Evolutionary conservation across 1,140 invertebrate genomes (phyloP), one percentile per base, ranked within the genome.

Genomic region (Tetragonula clypearis): DNA sequence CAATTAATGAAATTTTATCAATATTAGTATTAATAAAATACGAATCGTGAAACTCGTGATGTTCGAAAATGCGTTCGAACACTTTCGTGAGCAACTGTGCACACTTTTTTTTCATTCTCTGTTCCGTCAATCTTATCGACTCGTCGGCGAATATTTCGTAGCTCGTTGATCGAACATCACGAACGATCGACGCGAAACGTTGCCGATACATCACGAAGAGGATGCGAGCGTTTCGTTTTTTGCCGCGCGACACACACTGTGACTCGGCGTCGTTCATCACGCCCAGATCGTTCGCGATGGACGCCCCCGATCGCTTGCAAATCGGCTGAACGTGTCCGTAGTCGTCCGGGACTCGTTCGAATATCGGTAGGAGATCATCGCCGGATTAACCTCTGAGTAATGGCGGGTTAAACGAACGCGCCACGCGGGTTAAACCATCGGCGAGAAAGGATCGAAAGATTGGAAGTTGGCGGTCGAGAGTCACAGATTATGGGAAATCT

Each of bases 221-320:
- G 72, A 74, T n/a, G 79, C 35, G 53, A 53, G 87, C 85, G 88
- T 89, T 84, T 78, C 60, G 84, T 90, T 90, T 90, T 49, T 90
- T 90, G 82, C 88, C 69, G 72, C 74, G 80, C 84, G 87, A 84
- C 86, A 75, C 80, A 72, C 77, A 68, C n/a, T 8, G 41, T 49
- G 19, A 17, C 30, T 72, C 73, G 74, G 55, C 84, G 85, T 89
- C 89, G 88, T 89, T 66, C 84, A 89, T 90, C 89, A 89, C 77
- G 79, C 55, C 81, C 23, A 35, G 53, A 55, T 78, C 74, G 30
- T 41, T 4, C 6, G 60, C 55, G 30, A 83, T 78, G 53, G 65
- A 78, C 35, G 62, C 53, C 17, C 8, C 35, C 23, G 53, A 78
- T 68, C 74, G 74, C 75, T 83, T 83, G 82, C 82, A 83, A 83